Base-by-base conservation (phyloP, 2,113 vertebrate species). In the Piaya cayana region DNA sequence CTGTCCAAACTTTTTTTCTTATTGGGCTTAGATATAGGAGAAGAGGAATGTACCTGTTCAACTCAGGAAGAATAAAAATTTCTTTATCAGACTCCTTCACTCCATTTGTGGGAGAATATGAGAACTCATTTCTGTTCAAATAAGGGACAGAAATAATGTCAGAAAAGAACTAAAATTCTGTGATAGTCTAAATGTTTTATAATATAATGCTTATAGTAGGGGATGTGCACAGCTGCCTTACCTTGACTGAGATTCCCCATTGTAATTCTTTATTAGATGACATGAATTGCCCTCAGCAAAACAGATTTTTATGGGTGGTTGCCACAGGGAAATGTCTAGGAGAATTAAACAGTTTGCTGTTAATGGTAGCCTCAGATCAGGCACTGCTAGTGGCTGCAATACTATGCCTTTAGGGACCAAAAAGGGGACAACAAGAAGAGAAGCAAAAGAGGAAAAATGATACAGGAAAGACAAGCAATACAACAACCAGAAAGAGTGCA, bases 301-400 rank as follows among this genome's bases (percentile, higher is more conserved):
- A 93, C 58, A 92, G 75, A 49, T 84, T 89, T 91, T 84, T 91
- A 89, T 56, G 67, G 83, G 82, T 88, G 83, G 81, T 81, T 93
- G 86, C 91, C 85, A 92, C 34, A 92, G 89, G 83, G 78, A 89
- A 91, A 91, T 58, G 86, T 95, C 91, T 93, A 71, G 77, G 80
- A 93, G 80, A 89, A 93, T 96, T 93, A 95, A 93, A 86, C 58
- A 34, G 22, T 29, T 86, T 77, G 53, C 56, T 75, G 62, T 92
- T 43, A 36, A 2, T 32, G 52, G 91, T n/a, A 87, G 53, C 72
- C 67, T 93, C 32, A 84, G 43, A 82, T 91, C 65, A 82, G 83
- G 83, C 53, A 76, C 67, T 72, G 77, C 86, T 93, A 58, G 83
- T 3, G 1, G 69, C 72, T 84, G 69, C 52, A 82, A 21, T 1